Conservation (phyloP, 1,140 invertebrate genomes). For the Diorhabda sublineata region DNA sequence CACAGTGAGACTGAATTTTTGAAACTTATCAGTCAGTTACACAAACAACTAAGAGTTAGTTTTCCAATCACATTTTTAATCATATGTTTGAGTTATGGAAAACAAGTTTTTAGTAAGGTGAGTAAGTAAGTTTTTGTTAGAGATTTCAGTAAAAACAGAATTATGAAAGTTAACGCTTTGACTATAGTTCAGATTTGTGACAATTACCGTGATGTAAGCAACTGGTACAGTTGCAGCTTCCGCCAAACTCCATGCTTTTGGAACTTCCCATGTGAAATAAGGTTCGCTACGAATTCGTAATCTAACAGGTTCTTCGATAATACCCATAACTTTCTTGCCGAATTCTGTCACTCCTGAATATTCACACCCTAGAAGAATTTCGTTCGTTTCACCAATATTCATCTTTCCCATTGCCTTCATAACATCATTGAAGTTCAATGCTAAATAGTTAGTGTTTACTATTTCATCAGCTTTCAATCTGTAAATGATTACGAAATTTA, state of each 20-base stretch:
- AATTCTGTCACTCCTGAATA: conserved; percentile 55
- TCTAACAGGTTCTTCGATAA: conserved; percentile 54
- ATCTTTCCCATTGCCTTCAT: conserved; percentile 74
- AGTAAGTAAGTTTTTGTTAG: too few species aligned
- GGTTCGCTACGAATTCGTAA: conserved; percentile 58
- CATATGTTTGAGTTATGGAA: too few species aligned
- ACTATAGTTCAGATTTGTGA: too few species aligned
- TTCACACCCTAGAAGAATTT: conserved; percentile 63
- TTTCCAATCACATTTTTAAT: too few species aligned
- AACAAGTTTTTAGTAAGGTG: too few species aligned
- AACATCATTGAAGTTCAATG: conserved; percentile 74
- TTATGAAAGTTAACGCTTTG: too few species aligned
- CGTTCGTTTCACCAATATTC: conserved; percentile 55
- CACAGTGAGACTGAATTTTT: too few species aligned
- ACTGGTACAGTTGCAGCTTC: conserved; percentile 86
- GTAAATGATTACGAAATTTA: too few species aligned
- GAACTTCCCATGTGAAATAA: conserved; percentile 70
- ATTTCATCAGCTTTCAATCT: neutral
- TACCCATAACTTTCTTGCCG: conserved; percentile 67
- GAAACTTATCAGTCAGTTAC: too few species aligned
- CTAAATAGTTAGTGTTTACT: conserved; percentile 56
- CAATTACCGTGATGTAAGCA: conserved; percentile 73
- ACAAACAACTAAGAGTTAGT: too few species aligned
- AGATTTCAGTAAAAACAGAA: too few species aligned
- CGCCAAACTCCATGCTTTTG: conserved; percentile 75